Evolutionary conservation across 2,113 vertebrate genomes (phyloP), one percentile per base, ranked within the genome.

Genomic region (Xiphophorus couchianus): DNA sequence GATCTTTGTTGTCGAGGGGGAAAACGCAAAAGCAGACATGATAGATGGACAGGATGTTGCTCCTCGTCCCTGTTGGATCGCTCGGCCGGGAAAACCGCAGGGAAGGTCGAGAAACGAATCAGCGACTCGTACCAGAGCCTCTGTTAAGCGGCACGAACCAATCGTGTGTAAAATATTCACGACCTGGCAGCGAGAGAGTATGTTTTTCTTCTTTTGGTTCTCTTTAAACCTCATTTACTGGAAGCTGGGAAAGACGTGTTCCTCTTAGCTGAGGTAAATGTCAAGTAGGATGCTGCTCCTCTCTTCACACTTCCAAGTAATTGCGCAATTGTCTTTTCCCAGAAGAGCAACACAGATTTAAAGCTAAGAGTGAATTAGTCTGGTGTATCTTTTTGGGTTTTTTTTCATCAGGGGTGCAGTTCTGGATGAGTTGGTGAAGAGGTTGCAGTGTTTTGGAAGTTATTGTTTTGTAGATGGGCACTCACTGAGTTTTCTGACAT

Each of bases 201-300:
- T 89, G 73, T 88, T 79, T 48, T 48, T 48, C 10, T 39, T 39
- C 15, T 42, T 42, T 88, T 27, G 88, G 27, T 76, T 62, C 63
- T 30, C 71, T 75, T 62, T 82, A 81, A 82, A 68, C 33, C 62
- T 73, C 48, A 67, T 76, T 88, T 87, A 75, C 88, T 86, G 86
- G 91, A 89, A 89, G 60, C 74, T 83, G 70, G 25, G 44, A 80
- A 77, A 83, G 22, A 27, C 66, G 54, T 84, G 81, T 66, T 86
- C 79, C 63, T 86, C 79, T 84, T 77, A 58, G 19, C 79, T 75
- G 29, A 76, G 66, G 61, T 74, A 39, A 79, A 76, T 68, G 69
- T 76, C 17, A 69, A 62, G 29, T 71, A 71, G 87, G 13, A 27
- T 35, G 37, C 22, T 54, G 42, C 22, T 62, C 14, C 12, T 61